These are phyloP conservation scores for Caenorhabditis parvicauda DNA, from an alignment of 2,888 invertebrate species.

Conservation along the genomic window DNA sequence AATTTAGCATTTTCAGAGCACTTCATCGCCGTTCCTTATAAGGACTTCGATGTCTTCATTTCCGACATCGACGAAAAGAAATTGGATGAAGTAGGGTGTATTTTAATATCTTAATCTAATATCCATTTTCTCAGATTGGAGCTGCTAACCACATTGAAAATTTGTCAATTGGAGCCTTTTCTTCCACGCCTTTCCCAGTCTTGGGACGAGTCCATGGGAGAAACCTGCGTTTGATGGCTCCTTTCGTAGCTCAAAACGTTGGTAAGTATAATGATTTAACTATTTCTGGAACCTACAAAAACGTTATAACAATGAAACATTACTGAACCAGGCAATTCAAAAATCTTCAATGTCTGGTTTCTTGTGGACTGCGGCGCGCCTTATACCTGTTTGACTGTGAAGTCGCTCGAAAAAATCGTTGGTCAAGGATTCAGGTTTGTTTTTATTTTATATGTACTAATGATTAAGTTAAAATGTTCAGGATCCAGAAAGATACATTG, in stretches of 20 bases:
- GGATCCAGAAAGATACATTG: conserved; percentile 10
- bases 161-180: conserved; percentile 15
- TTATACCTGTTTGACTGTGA: conserved; percentile 12
- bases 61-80: conserved; percentile 10
- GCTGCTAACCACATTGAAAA: conserved; percentile 9
- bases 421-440: conserved; percentile 17
- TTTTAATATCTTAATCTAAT: conserved; percentile 15
- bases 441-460: conserved; percentile 12
- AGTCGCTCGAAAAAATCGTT: conserved; percentile 13
- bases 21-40: conserved; percentile 16
- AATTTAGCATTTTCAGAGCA: conserved; percentile 17
- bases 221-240: conserved; percentile 15
- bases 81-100: conserved; percentile 14
- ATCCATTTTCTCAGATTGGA: conserved; percentile 18
- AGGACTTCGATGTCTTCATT: conserved; percentile 11
- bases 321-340: conserved; percentile 12
- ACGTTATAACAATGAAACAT: conserved; percentile 15
- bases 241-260: conserved; percentile 5
- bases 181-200: conserved; percentile 15
- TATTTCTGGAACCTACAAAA: conserved; percentile 2
- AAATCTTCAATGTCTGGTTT: conserved; percentile 14
- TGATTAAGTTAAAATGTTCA: conserved; percentile 23
- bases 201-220: conserved; percentile 14
- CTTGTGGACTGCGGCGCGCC: conserved; percentile 12
- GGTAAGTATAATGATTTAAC: conserved; percentile 7